Evolutionary conservation across 2,113 vertebrate species (phyloP), one percentile per base, ranked within the genome.

Genomic region (Stomatorhinus ivindoensis): DNA sequence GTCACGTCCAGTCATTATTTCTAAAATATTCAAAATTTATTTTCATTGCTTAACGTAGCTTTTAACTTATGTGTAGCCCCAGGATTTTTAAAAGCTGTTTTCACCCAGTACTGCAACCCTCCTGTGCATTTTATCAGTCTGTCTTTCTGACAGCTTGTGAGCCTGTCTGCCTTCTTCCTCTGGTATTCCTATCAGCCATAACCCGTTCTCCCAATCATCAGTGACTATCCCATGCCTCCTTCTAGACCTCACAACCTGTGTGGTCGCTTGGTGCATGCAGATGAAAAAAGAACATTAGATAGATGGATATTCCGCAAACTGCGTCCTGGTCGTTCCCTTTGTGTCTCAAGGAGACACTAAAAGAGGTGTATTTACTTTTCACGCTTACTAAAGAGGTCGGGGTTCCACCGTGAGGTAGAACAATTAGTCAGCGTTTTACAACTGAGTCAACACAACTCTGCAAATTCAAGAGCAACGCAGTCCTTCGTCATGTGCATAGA

Each of bases 321-420:
- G 83, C 91, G 91, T 92, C 83, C 91, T 91, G 91, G 93, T 94
- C 93, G 93, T 89, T 82, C 92, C 93, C 94, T 94, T 94, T 94
- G 91, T 92, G 92, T 92, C 92, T 93, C 92, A n/a, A 42, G 55
- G 90, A 89, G 94, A 94, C 94, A 94, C 94, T 95, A 95, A 95
- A 95, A 95, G 95, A 94, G 92, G 93, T 94, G 90, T 95, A 95
- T 95, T 95, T 95, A 95, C 93, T 92, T 95, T 95, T 94, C 88
- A 82, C 93, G 93, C 94, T 92, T 90, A 93, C 94, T 93, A 89
- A 44, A 76, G 35, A 51, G 50, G 88, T 39, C 53, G 76, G 88
- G 88, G 65, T n/a, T 73, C 51, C 35, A 39, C 31, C 42, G 55
- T 46, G 39, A 85, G 50, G 88, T 89, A 39, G 88, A 89, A 61